These are phyloP conservation scores for Hemibagrus guttatus DNA, from an alignment of 2,797 vertebrate species.

Conservation along the genomic window DNA sequence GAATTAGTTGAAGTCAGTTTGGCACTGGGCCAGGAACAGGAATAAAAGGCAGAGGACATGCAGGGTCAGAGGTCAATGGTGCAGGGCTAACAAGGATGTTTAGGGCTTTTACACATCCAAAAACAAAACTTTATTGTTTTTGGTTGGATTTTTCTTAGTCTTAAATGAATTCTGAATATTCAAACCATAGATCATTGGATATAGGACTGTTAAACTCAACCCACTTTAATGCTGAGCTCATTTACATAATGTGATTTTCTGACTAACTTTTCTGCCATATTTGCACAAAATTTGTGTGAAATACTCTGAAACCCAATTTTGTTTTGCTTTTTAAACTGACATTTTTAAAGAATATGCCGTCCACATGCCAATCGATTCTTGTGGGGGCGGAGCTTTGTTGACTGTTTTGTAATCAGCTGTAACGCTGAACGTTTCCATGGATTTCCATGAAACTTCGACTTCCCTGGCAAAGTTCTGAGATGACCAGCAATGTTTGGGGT, in stretches of 20 bases:
- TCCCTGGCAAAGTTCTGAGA: neutral
- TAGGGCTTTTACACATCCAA: neutral
- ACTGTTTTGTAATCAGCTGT: neutral
- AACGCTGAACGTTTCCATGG: neutral
- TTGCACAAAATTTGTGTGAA: neutral
- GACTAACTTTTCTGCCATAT: neutral
- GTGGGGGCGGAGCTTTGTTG: neutral
- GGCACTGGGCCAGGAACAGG: constrained; percentile 74
- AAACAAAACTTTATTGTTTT: neutral
- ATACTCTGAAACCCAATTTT: neutral
- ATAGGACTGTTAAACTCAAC: neutral
- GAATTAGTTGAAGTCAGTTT: constrained; percentile 76
- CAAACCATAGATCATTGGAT: neutral
- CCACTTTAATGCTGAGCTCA: neutral
- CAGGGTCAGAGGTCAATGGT: constrained; percentile 64
- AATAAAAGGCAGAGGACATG: constrained; percentile 71
- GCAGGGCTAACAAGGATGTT: neutral
- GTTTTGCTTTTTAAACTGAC: too few species aligned
- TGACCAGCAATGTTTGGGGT: neutral
- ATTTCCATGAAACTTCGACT: neutral
- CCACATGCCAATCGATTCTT: neutral
- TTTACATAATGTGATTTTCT: neutral
- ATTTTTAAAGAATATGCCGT: neutral
- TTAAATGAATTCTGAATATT: neutral
- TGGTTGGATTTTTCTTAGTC: too few species aligned